phyloP scores from a whole-genome alignment of 1,140 invertebrate genomes.

The Lycorma delicatula region DNA sequence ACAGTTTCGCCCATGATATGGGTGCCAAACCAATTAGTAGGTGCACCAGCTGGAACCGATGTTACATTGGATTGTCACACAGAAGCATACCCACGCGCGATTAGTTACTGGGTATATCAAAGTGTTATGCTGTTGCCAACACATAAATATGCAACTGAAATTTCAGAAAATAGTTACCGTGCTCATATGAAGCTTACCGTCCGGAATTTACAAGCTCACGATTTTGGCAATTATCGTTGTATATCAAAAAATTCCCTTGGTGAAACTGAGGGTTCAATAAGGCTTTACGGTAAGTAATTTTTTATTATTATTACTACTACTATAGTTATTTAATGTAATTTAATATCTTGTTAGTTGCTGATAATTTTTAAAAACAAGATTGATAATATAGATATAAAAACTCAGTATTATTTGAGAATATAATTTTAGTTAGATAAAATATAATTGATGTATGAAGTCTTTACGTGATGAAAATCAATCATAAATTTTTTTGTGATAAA shows the following conservation, averaged over 20 bases:
- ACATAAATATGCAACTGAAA: slow-evolving; percentile 69
- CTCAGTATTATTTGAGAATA: too few species aligned
- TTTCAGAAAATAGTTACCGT: slow-evolving; percentile 70
- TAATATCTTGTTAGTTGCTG: too few species aligned
- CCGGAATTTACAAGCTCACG: slow-evolving; percentile 60
- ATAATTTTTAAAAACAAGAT: too few species aligned
- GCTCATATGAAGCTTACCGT: slow-evolving; percentile 80
- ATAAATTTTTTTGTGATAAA: too few species aligned
- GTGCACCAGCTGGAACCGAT: slow-evolving; percentile 76
- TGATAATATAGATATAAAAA: too few species aligned
- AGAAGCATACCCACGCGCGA: slow-evolving; percentile 84
- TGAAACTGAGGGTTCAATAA: slow-evolving; percentile 83
- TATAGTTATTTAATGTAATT: too few species aligned
- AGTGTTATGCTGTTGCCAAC: slow-evolving; percentile 74
- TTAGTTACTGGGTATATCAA: slow-evolving; percentile 87
- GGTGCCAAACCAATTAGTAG: slow-evolving; percentile 85
- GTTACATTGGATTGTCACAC: slow-evolving; percentile 89
- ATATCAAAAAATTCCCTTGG: slow-evolving; percentile 91
- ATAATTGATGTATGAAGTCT: too few species aligned
- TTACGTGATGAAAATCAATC: too few species aligned
- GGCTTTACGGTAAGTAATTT: slow-evolving; percentile 81
- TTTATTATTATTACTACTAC: too few species aligned
- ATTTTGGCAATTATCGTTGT: slow-evolving; percentile 79
- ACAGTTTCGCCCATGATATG: slow-evolving; percentile 86
- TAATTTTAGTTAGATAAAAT: too few species aligned